These are phyloP conservation scores for Epinephelus cyanopodus DNA, from an alignment of 2,113 vertebrate genomes.

Conservation along the genomic window DNA sequence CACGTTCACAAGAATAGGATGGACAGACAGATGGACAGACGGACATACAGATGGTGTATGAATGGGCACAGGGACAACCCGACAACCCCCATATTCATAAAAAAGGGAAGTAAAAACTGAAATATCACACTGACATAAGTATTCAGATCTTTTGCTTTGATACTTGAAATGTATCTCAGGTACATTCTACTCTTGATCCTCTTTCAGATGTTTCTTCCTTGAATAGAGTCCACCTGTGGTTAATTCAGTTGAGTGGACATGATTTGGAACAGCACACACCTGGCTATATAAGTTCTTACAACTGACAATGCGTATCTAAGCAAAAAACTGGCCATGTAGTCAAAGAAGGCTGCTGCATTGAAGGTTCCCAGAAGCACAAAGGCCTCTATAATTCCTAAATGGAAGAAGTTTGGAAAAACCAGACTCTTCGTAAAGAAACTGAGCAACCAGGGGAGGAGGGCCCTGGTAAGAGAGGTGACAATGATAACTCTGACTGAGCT, in stretches of 20 bases:
- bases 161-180: not conserved
- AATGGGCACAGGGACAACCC: too few relatives aligned
- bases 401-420: not conserved
- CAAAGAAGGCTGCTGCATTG: not conserved
- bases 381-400: too few relatives aligned
- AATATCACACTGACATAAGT: not conserved
- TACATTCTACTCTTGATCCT: not conserved
- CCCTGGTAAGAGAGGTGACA: not conserved
- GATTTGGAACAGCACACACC: not conserved
- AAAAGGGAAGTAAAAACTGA: not conserved
- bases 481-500: not conserved
- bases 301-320: not conserved
- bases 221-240: not conserved
- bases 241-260: too few relatives aligned
- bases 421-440: not conserved
- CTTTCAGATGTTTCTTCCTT: not conserved
- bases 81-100: not conserved
- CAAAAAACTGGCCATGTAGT: too few relatives aligned
- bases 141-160: not conserved
- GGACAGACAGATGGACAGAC: too few relatives aligned
- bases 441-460: not conserved
- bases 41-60: too few relatives aligned
- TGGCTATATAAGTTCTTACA: not conserved
- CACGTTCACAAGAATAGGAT: too few relatives aligned
- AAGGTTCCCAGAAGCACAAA: too few relatives aligned